Percentiles rank a stretch among this genome's conserved stretches.
phyloP scores from a whole-genome alignment of 2,797 vertebrate genomes.

The Cercopithecus neglectus region DNA sequence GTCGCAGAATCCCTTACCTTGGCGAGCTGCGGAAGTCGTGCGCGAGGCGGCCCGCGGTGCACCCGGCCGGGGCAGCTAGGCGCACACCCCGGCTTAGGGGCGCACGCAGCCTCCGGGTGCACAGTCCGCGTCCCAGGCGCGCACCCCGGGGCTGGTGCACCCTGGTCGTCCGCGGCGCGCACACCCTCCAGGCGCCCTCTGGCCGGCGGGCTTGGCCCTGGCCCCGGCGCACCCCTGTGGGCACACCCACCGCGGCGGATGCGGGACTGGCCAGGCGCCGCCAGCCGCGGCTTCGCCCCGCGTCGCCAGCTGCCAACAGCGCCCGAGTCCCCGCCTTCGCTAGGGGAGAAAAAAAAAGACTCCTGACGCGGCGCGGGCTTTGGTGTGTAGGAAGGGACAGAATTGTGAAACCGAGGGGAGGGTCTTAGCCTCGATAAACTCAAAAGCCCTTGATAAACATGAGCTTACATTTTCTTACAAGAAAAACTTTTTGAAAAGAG shows the following conservation, averaged over 20 bases:
- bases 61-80: background rate
- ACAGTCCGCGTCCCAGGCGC: conserved; percentile 16
- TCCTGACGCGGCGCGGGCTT: conserved; percentile 31
- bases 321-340: conserved; percentile 53
- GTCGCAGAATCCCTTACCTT: conserved; percentile 62
- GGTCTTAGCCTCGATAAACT: conserved; percentile 32
- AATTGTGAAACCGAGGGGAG: conserved; percentile 59
- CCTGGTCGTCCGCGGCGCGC: conserved; percentile 28
- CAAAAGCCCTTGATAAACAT: background rate
- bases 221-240: background rate
- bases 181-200: conserved; percentile 38
- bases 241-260: conserved; percentile 50
- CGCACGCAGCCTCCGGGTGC: conserved; percentile 24
- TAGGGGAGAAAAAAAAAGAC: background rate
- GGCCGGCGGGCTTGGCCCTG: background rate
- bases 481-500: conserved; percentile 51
- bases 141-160: conserved; percentile 39
- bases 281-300: background rate
- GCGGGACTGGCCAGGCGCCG: conserved; percentile 21
- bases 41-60: background rate
- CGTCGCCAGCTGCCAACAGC: background rate
- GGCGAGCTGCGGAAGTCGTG: background rate
- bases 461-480: conserved; percentile 19
- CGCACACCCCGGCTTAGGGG: background rate
- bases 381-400: conserved; percentile 59